phyloP scores from a whole-genome alignment of 1,140 invertebrate species.

The Stegodyphus mimosarum region DNA sequence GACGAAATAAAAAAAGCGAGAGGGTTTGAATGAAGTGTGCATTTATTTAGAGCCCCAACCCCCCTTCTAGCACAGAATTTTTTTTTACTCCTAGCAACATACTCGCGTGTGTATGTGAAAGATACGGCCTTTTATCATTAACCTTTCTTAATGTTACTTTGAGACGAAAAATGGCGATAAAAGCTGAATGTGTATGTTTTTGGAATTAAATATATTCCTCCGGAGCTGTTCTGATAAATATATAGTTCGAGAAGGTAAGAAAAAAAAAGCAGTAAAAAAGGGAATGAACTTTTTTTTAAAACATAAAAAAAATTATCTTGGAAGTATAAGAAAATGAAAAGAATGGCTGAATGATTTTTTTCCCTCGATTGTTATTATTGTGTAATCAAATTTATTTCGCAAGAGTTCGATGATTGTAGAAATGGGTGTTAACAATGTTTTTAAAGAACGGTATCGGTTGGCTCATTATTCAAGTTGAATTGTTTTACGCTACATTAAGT shows the following conservation, averaged over 20 bases:
- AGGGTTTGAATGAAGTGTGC: slow-evolving; percentile 48
- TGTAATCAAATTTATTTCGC: slow-evolving; percentile 60
- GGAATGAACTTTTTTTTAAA: too few relatives aligned
- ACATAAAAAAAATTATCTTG: too few relatives aligned
- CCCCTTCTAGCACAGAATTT: not conserved
- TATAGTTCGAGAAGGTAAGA: slow-evolving; percentile 4
- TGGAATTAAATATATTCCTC: slow-evolving; percentile 55
- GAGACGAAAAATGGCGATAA: slow-evolving; percentile 30
- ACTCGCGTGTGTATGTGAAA: slow-evolving; percentile 32
- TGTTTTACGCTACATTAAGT: slow-evolving; percentile 58
- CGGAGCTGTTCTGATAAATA: slow-evolving; percentile 42
- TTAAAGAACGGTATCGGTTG: slow-evolving; percentile 36
- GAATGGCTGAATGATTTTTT: slow-evolving; percentile 2
- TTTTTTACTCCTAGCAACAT: not conserved
- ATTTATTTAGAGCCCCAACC: slow-evolving; percentile 43
- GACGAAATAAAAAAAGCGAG: not conserved
- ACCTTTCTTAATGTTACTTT: slow-evolving; percentile 50
- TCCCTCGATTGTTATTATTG: slow-evolving; percentile 53
- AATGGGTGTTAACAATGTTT: slow-evolving; percentile 57
- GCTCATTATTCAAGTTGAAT: slow-evolving; percentile 57
- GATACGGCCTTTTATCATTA: slow-evolving; percentile 58
- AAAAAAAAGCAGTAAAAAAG: slow-evolving; percentile 25
- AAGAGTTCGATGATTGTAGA: slow-evolving; percentile 37
- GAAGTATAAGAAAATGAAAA: slow-evolving; percentile 11
- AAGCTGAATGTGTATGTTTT: slow-evolving; percentile 49